Evolutionary conservation across 2,113 vertebrate genomes (phyloP).

Genomic region (Carettochelys insculpta): DNA sequence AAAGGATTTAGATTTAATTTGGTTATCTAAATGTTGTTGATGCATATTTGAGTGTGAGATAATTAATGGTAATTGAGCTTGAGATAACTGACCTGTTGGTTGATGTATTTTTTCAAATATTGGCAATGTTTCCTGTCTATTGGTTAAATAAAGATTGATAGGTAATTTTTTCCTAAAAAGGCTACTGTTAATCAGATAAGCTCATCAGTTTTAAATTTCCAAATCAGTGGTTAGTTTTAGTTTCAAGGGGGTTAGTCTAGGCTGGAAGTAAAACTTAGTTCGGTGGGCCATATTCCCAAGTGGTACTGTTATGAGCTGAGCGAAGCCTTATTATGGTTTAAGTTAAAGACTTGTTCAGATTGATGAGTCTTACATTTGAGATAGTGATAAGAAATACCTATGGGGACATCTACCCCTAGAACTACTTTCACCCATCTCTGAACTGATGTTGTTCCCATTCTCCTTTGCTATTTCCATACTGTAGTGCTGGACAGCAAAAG

Average conservation of each 20-base stretch:
- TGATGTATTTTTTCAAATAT: conserved; percentile 37
- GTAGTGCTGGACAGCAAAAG: background rate
- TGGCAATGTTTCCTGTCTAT: conserved; percentile 9
- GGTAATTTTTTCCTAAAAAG: conserved; percentile 57
- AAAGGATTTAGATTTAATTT: conserved; percentile 50
- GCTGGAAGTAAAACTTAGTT: conserved; percentile 20
- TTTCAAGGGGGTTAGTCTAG: conserved; percentile 45
- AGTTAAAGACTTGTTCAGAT: background rate
- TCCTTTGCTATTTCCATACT: background rate
- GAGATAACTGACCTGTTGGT: conserved; percentile 42
- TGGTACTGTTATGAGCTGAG: background rate
- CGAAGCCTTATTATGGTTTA: background rate
- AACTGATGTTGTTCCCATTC: background rate
- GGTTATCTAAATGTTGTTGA: conserved; percentile 9
- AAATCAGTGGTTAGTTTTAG: conserved; percentile 44
- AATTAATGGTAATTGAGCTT: conserved; percentile 62
- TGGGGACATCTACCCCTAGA: background rate
- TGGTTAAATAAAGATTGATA: conserved; percentile 48
- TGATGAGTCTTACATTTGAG: background rate
- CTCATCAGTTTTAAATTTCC: conserved; percentile 44
- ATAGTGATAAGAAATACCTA: background rate
- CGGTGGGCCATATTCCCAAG: conserved; percentile 31
- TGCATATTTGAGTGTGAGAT: conserved; percentile 54
- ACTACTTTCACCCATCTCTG: background rate
- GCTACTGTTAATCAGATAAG: conserved; percentile 36